Percentiles rank a stretch among this genome's conserved stretches.
Conservation (phyloP, 1,140 invertebrate genomes). For the Elysia chlorotica region DNA sequence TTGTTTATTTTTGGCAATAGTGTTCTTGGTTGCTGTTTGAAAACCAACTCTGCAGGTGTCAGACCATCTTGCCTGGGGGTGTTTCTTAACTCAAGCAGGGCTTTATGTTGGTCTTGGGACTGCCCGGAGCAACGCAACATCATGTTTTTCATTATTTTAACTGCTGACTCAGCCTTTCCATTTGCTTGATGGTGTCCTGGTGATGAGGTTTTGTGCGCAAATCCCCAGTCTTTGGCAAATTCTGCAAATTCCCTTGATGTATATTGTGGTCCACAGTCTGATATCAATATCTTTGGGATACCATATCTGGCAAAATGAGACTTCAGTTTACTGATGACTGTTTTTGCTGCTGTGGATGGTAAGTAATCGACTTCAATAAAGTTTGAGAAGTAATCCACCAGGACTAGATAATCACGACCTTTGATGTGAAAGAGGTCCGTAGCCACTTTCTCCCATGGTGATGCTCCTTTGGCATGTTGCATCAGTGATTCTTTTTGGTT, state of each 20-base stretch:
- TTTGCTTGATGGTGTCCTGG: constrained; percentile 28
- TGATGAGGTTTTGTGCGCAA: constrained; percentile 12
- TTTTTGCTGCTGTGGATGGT: neutral
- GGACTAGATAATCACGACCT: neutral
- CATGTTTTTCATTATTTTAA: constrained; percentile 35
- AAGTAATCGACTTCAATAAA: neutral
- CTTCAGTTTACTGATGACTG: neutral
- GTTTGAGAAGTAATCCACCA: neutral
- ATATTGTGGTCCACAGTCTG: neutral
- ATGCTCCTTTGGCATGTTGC: neutral
- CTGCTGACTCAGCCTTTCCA: constrained; percentile 36
- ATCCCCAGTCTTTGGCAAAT: neutral
- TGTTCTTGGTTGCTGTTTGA: constrained; percentile 20
- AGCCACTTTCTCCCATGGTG: neutral
- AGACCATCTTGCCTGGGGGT: constrained; percentile 29
- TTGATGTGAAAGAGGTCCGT: neutral
- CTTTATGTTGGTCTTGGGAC: constrained; percentile 20
- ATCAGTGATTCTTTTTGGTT: neutral
- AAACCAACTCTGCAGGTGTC: constrained; percentile 35
- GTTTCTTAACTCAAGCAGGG: constrained; percentile 32
- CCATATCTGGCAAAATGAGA: neutral
- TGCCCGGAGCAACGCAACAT: constrained; percentile 30
- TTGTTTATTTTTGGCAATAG: neutral
- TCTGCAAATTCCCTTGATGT: neutral
- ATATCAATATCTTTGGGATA: neutral